These are phyloP conservation scores for Pterois miles DNA, from an alignment of 2,797 vertebrate species.

Conservation along the genomic window DNA sequence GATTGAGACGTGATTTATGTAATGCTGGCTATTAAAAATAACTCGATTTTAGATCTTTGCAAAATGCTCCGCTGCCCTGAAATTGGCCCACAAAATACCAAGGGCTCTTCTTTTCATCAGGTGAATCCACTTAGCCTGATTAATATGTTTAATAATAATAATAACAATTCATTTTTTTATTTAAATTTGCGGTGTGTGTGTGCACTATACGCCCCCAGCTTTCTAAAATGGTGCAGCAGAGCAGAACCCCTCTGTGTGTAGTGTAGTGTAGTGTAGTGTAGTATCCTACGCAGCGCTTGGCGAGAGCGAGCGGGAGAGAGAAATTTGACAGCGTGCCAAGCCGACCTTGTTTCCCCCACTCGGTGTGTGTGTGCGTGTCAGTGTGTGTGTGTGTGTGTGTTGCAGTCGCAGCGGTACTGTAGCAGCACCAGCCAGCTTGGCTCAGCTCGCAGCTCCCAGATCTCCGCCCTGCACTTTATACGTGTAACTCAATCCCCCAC, in stretches of 20 bases:
- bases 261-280: conserved; percentile 63
- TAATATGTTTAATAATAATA: no score
- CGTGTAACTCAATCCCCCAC: conserved; percentile 74
- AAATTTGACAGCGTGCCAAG: conserved; percentile 76
- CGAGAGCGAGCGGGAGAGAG: conserved; percentile 55
- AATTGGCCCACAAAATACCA: conserved; percentile 17
- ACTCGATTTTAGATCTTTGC: not conserved
- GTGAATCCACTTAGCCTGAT: conserved; percentile 39
- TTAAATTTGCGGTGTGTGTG: not conserved
- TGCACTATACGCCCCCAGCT: conserved; percentile 42
- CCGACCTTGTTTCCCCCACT: conserved; percentile 76
- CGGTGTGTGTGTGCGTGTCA: conserved; percentile 26
- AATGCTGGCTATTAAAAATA: not conserved
- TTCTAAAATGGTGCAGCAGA: conserved; percentile 74
- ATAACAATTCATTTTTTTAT: conserved; percentile 19
- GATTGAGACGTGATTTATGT: not conserved
- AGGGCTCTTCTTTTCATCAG: conserved; percentile 21
- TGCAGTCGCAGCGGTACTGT: conserved; percentile 71
- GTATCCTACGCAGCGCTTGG: conserved; percentile 70
- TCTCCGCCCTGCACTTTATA: conserved; percentile 75
- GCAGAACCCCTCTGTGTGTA: conserved; percentile 60
- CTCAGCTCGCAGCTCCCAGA: conserved; percentile 67
- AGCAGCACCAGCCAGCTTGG: conserved; percentile 68
- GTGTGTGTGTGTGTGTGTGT: conserved; percentile 42
- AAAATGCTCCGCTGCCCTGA: not conserved